A percentile compares a stretch with the other conserved stretches of the same genome.
Conservation (phyloP, 2,113 vertebrate species). For the Corythornis vintsioides region DNA sequence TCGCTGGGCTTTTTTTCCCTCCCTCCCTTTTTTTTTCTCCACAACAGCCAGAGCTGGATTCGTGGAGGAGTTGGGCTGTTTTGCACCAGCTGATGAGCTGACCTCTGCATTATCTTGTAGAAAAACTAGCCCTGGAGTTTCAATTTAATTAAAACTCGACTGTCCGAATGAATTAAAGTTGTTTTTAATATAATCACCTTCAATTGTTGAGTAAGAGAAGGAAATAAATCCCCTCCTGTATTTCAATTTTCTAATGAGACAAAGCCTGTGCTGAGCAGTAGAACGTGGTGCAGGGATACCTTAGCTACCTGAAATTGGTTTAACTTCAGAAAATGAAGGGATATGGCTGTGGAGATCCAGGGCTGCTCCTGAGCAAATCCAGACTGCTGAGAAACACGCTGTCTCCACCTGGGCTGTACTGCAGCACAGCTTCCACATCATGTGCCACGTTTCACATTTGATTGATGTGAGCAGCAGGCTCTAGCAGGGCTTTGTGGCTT, state of each 20-base stretch:
- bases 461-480: no score
- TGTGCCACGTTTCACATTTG: neutral
- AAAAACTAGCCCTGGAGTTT: neutral
- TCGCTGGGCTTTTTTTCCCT: rapidly evolving
- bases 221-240: neutral
- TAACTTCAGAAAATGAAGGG: neutral
- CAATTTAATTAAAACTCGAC: neutral
- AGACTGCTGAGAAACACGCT: neutral
- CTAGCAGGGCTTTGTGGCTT: neutral
- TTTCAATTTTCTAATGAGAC: neutral
- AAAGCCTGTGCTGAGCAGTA: neutral
- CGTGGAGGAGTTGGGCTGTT: neutral
- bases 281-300: neutral
- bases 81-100: neutral
- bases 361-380: neutral
- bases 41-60: neutral
- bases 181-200: neutral
- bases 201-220: neutral
- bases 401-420: neutral
- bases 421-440: neutral
- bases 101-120: neutral
- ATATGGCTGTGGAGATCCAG: neutral
- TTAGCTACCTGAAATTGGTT: neutral
- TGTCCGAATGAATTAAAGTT: neutral
- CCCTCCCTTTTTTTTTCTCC: neutral